These are phyloP conservation scores for Smutsia gigantea DNA, from an alignment of 2,797 vertebrate genomes.

Conservation along the genomic window DNA sequence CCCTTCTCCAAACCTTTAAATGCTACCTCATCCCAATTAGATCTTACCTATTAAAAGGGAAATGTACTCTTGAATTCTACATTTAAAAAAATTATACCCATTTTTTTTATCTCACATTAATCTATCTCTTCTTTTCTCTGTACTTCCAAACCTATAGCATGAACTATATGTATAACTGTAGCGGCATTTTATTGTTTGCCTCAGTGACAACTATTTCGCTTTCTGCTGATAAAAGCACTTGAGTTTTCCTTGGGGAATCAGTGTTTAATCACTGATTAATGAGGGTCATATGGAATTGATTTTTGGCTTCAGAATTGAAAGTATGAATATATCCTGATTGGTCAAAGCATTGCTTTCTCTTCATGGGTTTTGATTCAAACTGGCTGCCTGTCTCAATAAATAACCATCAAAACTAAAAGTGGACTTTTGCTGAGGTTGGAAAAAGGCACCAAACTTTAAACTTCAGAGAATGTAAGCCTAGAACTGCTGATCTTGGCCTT, in stretches of 20 bases:
- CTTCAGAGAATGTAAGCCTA: neutral
- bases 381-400: neutral
- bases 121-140: neutral
- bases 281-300: neutral
- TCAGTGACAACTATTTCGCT: neutral
- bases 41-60: neutral
- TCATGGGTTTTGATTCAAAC: neutral
- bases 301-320: neutral
- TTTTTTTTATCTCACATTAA: neutral
- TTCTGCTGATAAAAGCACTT: neutral
- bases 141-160: neutral
- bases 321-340: neutral
- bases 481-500: neutral
- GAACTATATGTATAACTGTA: neutral
- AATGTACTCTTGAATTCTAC: neutral
- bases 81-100: neutral
- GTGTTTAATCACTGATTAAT: neutral
- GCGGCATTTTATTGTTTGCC: neutral
- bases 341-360: neutral
- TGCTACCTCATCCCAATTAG: neutral
- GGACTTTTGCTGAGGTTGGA: neutral
- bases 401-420: neutral
- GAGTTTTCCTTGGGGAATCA: neutral
- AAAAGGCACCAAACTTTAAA: neutral
- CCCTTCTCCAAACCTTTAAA: neutral